A percentile compares a stretch with the other conserved stretches of the same genome.
These are phyloP conservation scores for Batillaria attramentaria DNA, from an alignment of 1,140 invertebrate species.

Conservation along the genomic window DNA sequence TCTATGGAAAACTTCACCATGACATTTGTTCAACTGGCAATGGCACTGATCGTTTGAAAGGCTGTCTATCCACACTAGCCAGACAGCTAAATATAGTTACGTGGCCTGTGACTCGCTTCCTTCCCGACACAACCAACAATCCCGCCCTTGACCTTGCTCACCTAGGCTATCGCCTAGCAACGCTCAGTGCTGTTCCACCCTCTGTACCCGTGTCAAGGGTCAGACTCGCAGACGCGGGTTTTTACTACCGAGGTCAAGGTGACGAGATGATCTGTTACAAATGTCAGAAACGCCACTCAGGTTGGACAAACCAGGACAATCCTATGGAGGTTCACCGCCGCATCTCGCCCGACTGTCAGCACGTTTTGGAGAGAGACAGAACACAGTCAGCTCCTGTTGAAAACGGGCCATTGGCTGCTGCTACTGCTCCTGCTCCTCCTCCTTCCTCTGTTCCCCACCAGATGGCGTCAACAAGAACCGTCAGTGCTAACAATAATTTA, in stretches of 20 bases:
- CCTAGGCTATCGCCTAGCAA: conserved; percentile 25
- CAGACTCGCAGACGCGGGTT: conserved; percentile 74
- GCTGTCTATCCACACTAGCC: no score
- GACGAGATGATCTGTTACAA: conserved; percentile 37
- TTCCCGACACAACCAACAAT: conserved; percentile 12
- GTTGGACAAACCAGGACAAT: conserved; percentile 17
- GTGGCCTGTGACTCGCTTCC: conserved; percentile 21
- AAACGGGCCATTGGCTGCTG: no score
- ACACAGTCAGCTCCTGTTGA: no score
- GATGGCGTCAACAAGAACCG: no score
- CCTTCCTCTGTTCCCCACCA: no score
- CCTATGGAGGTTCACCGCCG: conserved; percentile 15
- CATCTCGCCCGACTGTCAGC: conserved; percentile 24
- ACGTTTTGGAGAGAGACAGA: conserved; percentile 7
- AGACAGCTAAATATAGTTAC: no score
- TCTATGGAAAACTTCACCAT: no score
- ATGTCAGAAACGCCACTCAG: conserved; percentile 14
- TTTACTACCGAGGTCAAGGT: conserved; percentile 84
- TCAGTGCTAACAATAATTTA: no score
- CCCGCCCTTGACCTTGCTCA: conserved; percentile 11
- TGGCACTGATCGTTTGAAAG: no score
- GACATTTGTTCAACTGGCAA: no score
- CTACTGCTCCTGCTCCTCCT: no score
- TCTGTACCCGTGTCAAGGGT: conserved; percentile 15
- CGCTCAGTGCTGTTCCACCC: conserved; percentile 11